Percentiles rank a stretch among this genome's conserved stretches.
phyloP scores from a whole-genome alignment of 2,888 invertebrate genomes.

The Mimas tiliae region DNA sequence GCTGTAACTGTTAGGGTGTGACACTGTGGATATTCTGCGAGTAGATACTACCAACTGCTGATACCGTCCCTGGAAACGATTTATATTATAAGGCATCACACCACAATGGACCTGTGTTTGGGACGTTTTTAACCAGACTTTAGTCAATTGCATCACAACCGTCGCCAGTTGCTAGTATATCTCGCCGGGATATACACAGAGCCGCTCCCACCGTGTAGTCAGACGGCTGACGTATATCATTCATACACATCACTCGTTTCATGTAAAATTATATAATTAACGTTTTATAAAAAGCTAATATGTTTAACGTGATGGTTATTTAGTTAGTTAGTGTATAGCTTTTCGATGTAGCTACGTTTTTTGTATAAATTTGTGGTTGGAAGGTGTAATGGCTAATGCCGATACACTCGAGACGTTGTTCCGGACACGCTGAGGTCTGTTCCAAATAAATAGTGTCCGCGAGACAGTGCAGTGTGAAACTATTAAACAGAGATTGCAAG shows the following conservation, averaged over 20 bases:
- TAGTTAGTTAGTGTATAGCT: conserved; percentile 75
- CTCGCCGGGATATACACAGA: neutral
- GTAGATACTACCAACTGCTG: conserved; percentile 10
- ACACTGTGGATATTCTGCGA: neutral
- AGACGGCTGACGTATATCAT: conserved; percentile 65
- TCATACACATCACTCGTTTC: conserved; percentile 75
- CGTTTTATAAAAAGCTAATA: conserved; percentile 55
- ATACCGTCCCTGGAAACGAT: conserved; percentile 3
- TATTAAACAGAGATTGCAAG: conserved; percentile 13
- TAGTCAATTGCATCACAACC: conserved; percentile 5
- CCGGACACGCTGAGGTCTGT: conserved; percentile 30
- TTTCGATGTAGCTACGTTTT: conserved; percentile 66
- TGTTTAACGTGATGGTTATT: conserved; percentile 59
- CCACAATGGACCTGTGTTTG: neutral
- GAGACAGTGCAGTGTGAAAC: neutral
- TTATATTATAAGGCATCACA: conserved; percentile 25
- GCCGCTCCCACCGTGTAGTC: conserved; percentile 30
- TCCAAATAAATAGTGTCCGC: conserved; percentile 31
- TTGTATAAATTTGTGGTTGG: conserved; percentile 57
- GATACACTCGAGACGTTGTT: neutral
- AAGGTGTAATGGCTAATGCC: conserved; percentile 33
- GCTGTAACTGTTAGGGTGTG: neutral
- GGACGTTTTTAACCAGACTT: neutral
- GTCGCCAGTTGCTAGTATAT: neutral
- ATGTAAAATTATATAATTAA: conserved; percentile 43